Percentiles rank a stretch among this genome's conserved stretches.
Conservation (phyloP, 2,797 vertebrate genomes). For the Malurus leucopterus region DNA sequence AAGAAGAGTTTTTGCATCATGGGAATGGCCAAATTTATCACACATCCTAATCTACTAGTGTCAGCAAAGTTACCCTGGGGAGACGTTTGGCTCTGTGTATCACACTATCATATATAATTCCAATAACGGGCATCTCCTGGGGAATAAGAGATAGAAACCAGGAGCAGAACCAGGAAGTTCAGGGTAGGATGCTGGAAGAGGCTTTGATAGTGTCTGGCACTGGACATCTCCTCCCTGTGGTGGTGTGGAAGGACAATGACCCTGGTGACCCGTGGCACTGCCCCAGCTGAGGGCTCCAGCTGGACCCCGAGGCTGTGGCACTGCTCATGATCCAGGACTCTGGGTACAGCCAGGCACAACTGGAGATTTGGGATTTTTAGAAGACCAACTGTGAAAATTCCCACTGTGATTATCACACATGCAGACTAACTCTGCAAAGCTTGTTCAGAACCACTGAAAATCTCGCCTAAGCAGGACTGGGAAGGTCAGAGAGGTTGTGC, state of each 20-base stretch:
- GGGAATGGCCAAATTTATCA: slow-evolving; percentile 20
- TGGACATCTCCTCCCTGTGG: neutral
- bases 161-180: neutral
- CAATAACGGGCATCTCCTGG: neutral
- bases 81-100: neutral
- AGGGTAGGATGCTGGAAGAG: neutral
- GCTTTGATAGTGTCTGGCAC: neutral
- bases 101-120: neutral
- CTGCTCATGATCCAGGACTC: neutral
- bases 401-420: neutral
- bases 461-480: neutral
- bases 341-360: neutral
- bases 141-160: neutral
- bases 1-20: slow-evolving; percentile 1
- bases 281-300: neutral
- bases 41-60: slow-evolving; percentile 3
- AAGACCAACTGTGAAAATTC: neutral
- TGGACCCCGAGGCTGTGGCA: neutral
- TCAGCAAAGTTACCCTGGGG: slow-evolving; percentile 20
- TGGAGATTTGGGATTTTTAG: neutral
- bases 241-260: neutral
- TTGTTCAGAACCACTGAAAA: neutral
- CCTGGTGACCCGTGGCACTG: accelerated
- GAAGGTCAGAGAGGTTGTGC: neutral
- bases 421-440: neutral